Evolutionary conservation across 2,113 vertebrate species (phyloP).

Genomic region (Odontophorus gujanensis): DNA sequence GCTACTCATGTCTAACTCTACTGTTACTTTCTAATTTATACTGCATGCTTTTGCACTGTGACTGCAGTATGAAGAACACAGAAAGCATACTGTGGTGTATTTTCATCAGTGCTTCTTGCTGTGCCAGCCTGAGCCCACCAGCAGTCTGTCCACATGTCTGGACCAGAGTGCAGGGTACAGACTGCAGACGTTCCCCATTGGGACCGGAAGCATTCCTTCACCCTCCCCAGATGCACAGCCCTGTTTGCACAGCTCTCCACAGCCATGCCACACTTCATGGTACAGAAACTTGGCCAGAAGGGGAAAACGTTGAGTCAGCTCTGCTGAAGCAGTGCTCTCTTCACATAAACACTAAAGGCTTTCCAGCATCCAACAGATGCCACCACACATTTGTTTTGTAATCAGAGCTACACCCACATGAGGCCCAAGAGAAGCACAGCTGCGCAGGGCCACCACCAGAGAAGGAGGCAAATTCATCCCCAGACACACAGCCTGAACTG

Average conservation of each 20-base stretch:
- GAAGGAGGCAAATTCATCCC: too few species aligned
- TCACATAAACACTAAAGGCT: background rate
- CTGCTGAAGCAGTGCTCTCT: background rate
- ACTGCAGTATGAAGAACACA: too few species aligned
- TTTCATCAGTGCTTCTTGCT: background rate
- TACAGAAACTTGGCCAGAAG: accelerated
- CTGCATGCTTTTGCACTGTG: too few species aligned
- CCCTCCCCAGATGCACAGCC: background rate
- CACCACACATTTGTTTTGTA: background rate
- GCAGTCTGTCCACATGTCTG: background rate
- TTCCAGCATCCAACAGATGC: background rate
- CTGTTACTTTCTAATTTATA: too few species aligned
- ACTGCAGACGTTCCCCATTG: background rate
- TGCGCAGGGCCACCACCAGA: background rate
- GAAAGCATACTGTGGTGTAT: background rate
- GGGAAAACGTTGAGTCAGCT: conserved; percentile 6
- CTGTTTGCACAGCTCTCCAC: accelerated
- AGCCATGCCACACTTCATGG: background rate
- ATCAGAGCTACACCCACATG: background rate
- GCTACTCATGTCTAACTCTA: too few species aligned
- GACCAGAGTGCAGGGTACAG: background rate
- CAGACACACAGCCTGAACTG: accelerated
- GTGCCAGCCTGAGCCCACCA: background rate
- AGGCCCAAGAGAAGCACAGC: background rate
- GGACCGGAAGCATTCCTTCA: background rate